phyloP scores from a whole-genome alignment of 1,140 invertebrate species.

The Solenopsis invicta region DNA sequence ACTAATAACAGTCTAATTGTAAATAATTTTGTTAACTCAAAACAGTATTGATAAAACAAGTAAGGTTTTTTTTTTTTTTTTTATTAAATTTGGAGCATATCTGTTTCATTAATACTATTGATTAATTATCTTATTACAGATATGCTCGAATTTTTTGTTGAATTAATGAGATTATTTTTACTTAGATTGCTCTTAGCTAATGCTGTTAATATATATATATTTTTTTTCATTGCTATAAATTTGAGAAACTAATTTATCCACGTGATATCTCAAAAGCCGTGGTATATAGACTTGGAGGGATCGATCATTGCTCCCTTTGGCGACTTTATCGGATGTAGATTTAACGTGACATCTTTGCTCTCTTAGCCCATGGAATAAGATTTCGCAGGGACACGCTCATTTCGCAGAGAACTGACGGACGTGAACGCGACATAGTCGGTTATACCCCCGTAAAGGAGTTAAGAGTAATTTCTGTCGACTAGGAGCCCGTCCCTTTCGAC shows the following conservation, averaged over 20 bases:
- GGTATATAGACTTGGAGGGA: no score
- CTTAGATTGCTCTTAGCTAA: no score
- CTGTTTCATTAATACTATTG: no score
- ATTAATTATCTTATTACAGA: no score
- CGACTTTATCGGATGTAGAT: constrained; percentile 40
- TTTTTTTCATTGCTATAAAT: neutral
- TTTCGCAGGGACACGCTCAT: neutral
- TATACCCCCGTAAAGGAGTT: constrained; percentile 78
- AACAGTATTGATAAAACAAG: no score
- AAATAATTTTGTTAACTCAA: no score
- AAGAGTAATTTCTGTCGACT: constrained; percentile 80
- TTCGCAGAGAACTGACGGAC: neutral
- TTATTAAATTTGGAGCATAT: no score
- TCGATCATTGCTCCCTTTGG: neutral
- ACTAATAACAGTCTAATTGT: no score
- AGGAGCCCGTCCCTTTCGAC: constrained; percentile 82
- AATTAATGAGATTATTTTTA: no score
- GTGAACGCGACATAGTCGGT: constrained; percentile 62
- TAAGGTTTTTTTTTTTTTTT: no score
- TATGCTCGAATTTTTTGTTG: no score
- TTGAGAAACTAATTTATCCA: neutral
- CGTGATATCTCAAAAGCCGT: neutral
- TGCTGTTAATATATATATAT: neutral
- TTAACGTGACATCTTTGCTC: neutral
- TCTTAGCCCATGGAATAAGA: constrained; percentile 15